A percentile compares a stretch with the other conserved stretches of the same genome.
Conservation (phyloP, 2,113 vertebrate species). For the Mesitornis unicolor region DNA sequence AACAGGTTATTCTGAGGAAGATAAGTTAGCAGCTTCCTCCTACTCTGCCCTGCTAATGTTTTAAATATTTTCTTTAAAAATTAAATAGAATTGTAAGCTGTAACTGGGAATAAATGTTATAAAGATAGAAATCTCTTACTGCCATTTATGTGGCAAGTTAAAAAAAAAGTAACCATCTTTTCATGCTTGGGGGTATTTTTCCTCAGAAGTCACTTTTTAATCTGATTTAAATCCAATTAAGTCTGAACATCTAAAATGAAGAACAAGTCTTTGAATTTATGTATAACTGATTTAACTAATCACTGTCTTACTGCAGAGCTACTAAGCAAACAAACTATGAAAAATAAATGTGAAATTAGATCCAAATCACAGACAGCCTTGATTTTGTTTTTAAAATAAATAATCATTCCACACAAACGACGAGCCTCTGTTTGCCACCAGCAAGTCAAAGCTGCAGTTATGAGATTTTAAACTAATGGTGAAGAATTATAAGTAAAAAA, state of each 20-base stretch:
- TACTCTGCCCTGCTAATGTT: not conserved
- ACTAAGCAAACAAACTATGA: conserved; percentile 40
- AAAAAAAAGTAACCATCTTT: conserved; percentile 19
- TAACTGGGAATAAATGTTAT: conserved; percentile 13
- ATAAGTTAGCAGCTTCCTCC: not conserved
- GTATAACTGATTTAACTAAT: conserved; percentile 53
- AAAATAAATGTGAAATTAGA: conserved; percentile 33
- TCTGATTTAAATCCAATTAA: conserved; percentile 64
- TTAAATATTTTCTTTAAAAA: not conserved
- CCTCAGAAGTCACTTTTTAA: conserved; percentile 55
- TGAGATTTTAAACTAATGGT: not conserved
- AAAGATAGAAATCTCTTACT: conserved; percentile 27
- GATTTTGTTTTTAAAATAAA: conserved; percentile 41
- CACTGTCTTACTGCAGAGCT: not conserved
- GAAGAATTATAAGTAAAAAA: not conserved
- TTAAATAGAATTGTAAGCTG: not conserved
- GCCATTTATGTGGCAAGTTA: conserved; percentile 16
- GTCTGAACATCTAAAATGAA: conserved; percentile 56
- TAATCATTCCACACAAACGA: not conserved
- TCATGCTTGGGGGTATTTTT: conserved; percentile 46
- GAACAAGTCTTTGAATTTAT: conserved; percentile 53
- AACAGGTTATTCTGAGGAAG: not conserved
- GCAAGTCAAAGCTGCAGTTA: not conserved
- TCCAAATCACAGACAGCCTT: not conserved
- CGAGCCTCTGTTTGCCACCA: not conserved